Conservation (phyloP, 2,113 vertebrate genomes). For the Heliornis fulica region DNA sequence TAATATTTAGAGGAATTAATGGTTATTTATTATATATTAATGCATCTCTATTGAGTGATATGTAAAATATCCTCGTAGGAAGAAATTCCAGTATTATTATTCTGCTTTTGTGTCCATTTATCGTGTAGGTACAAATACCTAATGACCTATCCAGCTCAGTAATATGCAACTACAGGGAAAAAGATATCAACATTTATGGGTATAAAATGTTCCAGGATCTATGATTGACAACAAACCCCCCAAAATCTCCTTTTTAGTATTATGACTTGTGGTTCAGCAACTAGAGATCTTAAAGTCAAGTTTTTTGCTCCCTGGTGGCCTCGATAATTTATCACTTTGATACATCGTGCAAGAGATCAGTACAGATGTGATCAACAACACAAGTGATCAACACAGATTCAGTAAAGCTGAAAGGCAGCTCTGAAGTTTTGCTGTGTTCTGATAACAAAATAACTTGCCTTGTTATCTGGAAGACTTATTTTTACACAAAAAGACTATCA, state of each 20-base stretch:
- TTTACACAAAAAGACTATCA: neutral
- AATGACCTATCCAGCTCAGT: neutral
- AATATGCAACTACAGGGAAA: neutral
- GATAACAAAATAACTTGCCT: neutral
- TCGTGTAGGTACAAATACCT: neutral
- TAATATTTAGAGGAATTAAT: neutral
- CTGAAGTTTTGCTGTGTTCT: neutral
- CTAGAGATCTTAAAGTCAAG: neutral
- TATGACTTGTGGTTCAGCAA: neutral
- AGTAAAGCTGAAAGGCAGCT: neutral
- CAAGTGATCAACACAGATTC: neutral
- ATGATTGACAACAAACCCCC: accelerated
- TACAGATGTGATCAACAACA: too few species aligned
- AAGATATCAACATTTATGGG: neutral
- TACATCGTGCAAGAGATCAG: neutral
- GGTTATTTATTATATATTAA: neutral
- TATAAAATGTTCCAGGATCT: neutral
- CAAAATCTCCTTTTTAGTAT: neutral
- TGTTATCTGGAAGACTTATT: neutral
- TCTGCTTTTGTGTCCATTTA: neutral
- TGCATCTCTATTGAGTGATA: neutral
- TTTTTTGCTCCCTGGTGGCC: neutral
- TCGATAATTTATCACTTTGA: neutral
- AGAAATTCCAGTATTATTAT: neutral
- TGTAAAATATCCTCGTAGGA: neutral